These are phyloP conservation scores for Blastobasis lacticolella DNA, from an alignment of 2,888 invertebrate genomes.

Conservation along the genomic window DNA sequence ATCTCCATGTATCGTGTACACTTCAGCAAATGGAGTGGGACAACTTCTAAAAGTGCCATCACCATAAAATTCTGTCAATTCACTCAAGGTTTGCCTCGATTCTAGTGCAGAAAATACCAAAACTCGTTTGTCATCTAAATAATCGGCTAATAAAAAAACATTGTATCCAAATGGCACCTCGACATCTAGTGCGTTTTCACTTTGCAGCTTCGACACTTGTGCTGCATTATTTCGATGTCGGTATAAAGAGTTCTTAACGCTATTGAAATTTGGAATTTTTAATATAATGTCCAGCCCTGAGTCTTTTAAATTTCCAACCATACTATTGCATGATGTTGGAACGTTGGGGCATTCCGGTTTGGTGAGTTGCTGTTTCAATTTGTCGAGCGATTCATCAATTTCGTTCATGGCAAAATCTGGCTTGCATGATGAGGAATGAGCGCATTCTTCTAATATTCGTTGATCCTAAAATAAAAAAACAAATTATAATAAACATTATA, in stretches of 20 bases:
- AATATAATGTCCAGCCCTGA: slow-evolving; percentile 6
- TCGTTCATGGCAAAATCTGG: slow-evolving; percentile 6
- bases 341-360: slow-evolving; percentile 4
- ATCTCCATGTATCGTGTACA: background rate
- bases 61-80: slow-evolving; percentile 2
- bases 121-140: slow-evolving; percentile 4
- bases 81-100: slow-evolving; percentile 5
- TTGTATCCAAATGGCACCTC: slow-evolving; percentile 5
- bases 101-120: slow-evolving; percentile 5
- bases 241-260: slow-evolving; percentile 5
- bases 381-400: slow-evolving; percentile 1
- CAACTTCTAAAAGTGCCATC: slow-evolving; percentile 2
- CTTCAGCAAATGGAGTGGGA: background rate
- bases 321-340: slow-evolving; percentile 5
- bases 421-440: slow-evolving; percentile 1
- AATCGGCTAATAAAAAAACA: slow-evolving; percentile 8
- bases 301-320: slow-evolving; percentile 6
- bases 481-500: background rate
- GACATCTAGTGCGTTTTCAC: slow-evolving; percentile 4
- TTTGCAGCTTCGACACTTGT: slow-evolving; percentile 5
- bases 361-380: slow-evolving; percentile 1
- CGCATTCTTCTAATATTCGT: background rate
- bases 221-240: slow-evolving; percentile 6
- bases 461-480: background rate
- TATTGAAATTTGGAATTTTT: slow-evolving; percentile 6